A percentile compares a stretch with the other conserved stretches of the same genome.
These are phyloP conservation scores for Seira ritae DNA, from an alignment of 2,888 invertebrate species.

Conservation along the genomic window DNA sequence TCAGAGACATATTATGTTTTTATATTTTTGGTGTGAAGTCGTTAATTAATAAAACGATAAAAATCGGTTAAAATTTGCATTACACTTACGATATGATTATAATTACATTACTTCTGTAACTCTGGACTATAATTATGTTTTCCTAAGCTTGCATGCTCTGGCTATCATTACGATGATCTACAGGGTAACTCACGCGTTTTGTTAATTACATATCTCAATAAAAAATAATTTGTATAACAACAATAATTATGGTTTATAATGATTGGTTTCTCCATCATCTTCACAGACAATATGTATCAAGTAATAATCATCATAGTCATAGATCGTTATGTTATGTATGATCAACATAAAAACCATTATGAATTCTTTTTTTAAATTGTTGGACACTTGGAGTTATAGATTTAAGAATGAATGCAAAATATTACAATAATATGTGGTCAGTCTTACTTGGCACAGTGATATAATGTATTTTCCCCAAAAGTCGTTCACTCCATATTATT, in stretches of 20 bases:
- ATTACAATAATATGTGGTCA: slow-evolving; percentile 51
- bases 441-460: slow-evolving; percentile 60
- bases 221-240: not conserved
- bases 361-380: no score
- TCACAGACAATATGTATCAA: not conserved
- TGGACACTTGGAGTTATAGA: not conserved
- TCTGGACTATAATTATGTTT: not conserved
- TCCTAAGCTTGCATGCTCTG: not conserved
- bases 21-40: not conserved
- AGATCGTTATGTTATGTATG: not conserved
- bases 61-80: not conserved
- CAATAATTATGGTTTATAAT: not conserved
- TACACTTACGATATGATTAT: not conserved
- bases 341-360: not conserved
- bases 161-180: no score
- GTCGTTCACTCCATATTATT: no score
- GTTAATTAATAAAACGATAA: not conserved
- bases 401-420: not conserved
- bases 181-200: not conserved
- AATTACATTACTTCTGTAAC: not conserved
- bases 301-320: slow-evolving; percentile 5
- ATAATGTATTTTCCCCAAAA: not conserved
- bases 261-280: not conserved
- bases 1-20: not conserved
- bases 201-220: not conserved